phyloP scores from a whole-genome alignment of 2,113 vertebrate species.

The Chiloscyllium plagiosum region DNA sequence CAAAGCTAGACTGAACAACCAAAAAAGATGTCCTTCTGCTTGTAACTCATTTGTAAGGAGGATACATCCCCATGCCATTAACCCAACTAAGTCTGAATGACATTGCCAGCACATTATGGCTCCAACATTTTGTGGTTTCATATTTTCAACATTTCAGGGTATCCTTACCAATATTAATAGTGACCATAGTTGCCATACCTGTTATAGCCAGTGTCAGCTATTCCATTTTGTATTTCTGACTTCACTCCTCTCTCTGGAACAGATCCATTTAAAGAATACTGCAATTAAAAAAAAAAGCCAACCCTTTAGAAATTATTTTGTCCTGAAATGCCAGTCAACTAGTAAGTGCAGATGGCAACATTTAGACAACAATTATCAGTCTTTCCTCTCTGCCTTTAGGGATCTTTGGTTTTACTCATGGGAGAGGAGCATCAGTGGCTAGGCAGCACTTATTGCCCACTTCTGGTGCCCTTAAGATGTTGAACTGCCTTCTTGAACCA shows the following conservation, averaged over 20 bases:
- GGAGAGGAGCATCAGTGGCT: no score
- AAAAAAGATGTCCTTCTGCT: no score
- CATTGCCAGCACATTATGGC: neutral
- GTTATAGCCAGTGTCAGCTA: constrained; percentile 41
- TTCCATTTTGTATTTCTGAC: constrained; percentile 51
- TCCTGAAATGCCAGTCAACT: neutral
- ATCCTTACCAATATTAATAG: neutral
- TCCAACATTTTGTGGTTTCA: neutral
- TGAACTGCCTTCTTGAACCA: no score
- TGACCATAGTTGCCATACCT: constrained; percentile 43
- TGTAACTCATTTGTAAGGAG: neutral
- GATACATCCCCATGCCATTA: neutral
- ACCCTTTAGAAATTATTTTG: neutral
- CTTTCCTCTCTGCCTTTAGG: neutral
- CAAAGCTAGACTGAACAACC: no score
- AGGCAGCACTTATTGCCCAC: no score
- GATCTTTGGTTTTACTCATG: neutral
- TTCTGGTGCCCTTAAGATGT: no score
- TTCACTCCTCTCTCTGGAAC: constrained; percentile 50
- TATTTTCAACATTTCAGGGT: no score
- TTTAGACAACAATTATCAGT: neutral
- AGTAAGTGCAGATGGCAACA: neutral
- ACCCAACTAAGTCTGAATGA: neutral
- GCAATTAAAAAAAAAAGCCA: constrained; percentile 38
- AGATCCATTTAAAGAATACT: constrained; percentile 50